These are phyloP conservation scores for Philopedon plagiatum DNA, from an alignment of 2,888 invertebrate species.

Conservation along the genomic window DNA sequence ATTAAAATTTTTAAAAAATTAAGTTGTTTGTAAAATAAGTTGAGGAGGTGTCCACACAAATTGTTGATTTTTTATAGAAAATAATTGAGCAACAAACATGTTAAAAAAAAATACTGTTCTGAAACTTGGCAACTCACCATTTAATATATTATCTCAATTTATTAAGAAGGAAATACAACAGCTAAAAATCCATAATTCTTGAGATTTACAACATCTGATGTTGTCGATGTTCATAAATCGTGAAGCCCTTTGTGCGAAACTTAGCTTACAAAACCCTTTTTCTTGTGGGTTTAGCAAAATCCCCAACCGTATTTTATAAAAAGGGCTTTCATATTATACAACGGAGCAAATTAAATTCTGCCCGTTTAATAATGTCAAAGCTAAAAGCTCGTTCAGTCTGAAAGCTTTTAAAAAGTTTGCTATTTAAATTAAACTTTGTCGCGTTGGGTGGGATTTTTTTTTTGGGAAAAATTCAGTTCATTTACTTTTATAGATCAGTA, in stretches of 20 bases:
- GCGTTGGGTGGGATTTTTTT: neutral
- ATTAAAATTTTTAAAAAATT: too few relatives aligned
- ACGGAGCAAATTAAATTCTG: neutral
- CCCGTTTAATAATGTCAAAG: neutral
- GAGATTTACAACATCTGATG: slow-evolving; percentile 10
- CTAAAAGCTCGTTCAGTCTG: neutral
- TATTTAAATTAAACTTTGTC: neutral
- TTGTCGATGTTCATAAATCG: neutral
- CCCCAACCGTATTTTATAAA: neutral
- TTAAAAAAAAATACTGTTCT: too few relatives aligned
- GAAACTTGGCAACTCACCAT: too few relatives aligned
- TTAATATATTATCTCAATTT: too few relatives aligned
- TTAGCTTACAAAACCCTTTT: neutral
- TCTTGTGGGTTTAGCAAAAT: neutral
- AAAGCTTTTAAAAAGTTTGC: slow-evolving; percentile 3
- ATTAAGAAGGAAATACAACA: neutral
- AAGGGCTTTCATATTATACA: neutral
- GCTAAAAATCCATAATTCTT: slow-evolving; percentile 6
- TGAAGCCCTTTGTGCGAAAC: neutral
- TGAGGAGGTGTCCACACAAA: too few relatives aligned
- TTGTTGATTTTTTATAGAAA: too few relatives aligned
- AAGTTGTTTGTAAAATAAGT: too few relatives aligned
- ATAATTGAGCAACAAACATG: too few relatives aligned
- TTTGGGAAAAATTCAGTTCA: too few relatives aligned
- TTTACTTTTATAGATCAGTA: too few relatives aligned